phyloP scores from a whole-genome alignment of 2,888 invertebrate genomes.

The Netelia fuscicornis region DNA sequence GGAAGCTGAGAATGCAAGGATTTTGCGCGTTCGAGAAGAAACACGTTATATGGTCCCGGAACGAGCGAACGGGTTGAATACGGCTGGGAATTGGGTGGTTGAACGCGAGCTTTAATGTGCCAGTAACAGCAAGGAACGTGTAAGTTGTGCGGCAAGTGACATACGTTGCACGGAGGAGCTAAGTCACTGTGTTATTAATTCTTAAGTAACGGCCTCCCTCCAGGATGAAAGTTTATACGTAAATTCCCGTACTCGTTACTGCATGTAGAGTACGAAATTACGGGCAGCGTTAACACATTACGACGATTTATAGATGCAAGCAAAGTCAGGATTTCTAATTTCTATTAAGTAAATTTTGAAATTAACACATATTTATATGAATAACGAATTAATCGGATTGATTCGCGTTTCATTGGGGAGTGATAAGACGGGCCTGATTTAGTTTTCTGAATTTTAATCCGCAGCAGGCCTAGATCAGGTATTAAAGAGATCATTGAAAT shows the following conservation, averaged over 20 bases:
- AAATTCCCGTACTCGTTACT: constrained; percentile 15
- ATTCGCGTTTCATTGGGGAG: too few relatives aligned
- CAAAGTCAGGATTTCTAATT: too few relatives aligned
- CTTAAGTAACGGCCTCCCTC: constrained; percentile 22
- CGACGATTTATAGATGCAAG: too few relatives aligned
- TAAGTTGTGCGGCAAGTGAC: constrained; percentile 14
- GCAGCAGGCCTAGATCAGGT: too few relatives aligned
- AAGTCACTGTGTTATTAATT: constrained; percentile 34
- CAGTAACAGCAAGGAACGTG: constrained; percentile 21
- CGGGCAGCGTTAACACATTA: neutral
- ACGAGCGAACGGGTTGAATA: constrained; percentile 4
- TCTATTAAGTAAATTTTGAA: too few relatives aligned
- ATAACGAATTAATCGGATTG: too few relatives aligned
- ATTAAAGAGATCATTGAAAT: too few relatives aligned
- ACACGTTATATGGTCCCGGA: constrained; percentile 16
- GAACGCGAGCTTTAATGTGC: constrained; percentile 47
- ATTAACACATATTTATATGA: too few relatives aligned
- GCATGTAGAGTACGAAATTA: neutral
- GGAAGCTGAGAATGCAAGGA: constrained; percentile 26
- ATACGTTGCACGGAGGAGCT: neutral
- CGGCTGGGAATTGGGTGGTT: constrained; percentile 16
- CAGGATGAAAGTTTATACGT: neutral
- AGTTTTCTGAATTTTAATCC: too few relatives aligned
- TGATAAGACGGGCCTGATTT: too few relatives aligned
- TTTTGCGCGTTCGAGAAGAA: constrained; percentile 2